phyloP scores from a whole-genome alignment of 53 echinoderm and acorn worm genomes.

The Paracentrotus lividus region DNA sequence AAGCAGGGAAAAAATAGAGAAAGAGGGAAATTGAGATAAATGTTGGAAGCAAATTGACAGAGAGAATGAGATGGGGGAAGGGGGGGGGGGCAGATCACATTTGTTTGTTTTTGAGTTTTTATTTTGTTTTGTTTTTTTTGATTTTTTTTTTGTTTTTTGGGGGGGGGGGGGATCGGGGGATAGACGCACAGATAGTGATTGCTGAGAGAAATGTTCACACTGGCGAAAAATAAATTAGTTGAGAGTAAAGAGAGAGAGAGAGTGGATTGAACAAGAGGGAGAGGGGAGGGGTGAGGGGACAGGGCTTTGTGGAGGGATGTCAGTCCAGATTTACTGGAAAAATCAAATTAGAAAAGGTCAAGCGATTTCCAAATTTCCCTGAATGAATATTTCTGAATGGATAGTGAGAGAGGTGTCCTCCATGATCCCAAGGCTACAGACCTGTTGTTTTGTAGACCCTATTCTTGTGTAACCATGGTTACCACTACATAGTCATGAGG shows the following conservation, averaged over 20 bases:
- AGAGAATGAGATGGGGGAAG: too few species aligned
- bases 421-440: neutral
- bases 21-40: too few species aligned
- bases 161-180: too few species aligned
- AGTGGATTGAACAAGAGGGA: neutral
- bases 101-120: too few species aligned
- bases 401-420: neutral
- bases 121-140: too few species aligned
- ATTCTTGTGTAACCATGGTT: neutral
- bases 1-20: neutral
- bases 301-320: neutral
- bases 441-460: neutral
- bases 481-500: neutral
- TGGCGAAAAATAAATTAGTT: too few species aligned
- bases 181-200: too few species aligned
- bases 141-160: neutral
- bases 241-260: neutral
- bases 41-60: too few species aligned
- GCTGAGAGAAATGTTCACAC: too few species aligned
- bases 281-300: neutral
- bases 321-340: neutral
- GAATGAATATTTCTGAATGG: neutral
- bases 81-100: too few species aligned
- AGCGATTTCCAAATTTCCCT: neutral
- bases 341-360: neutral